A percentile compares a stretch with the other conserved stretches of the same genome.
Conservation (phyloP, 2,888 invertebrate genomes). For the Ariolimax columbianus region DNA sequence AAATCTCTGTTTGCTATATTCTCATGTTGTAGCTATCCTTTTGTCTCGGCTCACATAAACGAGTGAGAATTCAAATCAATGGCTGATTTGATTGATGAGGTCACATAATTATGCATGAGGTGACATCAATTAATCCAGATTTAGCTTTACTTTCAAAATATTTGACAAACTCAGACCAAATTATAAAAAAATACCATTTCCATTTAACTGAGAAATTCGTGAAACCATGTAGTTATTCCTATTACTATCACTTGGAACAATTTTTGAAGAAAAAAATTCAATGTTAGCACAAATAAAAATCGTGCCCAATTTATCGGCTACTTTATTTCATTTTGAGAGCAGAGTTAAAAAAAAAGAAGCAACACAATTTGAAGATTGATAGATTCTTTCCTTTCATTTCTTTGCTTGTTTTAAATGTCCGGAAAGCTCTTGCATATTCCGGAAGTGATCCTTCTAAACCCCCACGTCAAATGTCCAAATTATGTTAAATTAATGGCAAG, state of each 20-base stretch:
- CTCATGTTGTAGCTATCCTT: too few species aligned
- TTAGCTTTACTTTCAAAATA: neutral
- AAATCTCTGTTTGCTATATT: too few species aligned
- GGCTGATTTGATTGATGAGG: too few species aligned
- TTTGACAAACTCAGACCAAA: neutral
- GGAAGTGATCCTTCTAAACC: slow-evolving; percentile 24
- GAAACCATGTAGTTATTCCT: neutral
- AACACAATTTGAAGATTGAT: neutral
- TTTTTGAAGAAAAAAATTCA: neutral
- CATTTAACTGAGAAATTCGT: neutral
- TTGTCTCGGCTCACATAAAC: too few species aligned
- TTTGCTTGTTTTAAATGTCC: neutral
- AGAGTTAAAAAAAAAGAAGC: neutral
- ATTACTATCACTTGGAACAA: neutral
- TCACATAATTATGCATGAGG: too few species aligned
- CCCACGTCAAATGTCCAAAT: slow-evolving; percentile 7
- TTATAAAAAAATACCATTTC: neutral
- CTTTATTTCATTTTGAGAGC: neutral
- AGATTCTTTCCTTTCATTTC: neutral
- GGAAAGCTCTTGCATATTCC: slow-evolving; percentile 22
- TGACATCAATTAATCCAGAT: neutral
- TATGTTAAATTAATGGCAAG: slow-evolving; percentile 27
- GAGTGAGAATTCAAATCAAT: too few species aligned
- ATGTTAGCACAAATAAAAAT: neutral
- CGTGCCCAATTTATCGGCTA: neutral